A percentile compares a stretch with the other conserved stretches of the same genome.
Evolutionary conservation across 2,797 vertebrate genomes (phyloP).

Genomic region (Perodicticus potto): DNA sequence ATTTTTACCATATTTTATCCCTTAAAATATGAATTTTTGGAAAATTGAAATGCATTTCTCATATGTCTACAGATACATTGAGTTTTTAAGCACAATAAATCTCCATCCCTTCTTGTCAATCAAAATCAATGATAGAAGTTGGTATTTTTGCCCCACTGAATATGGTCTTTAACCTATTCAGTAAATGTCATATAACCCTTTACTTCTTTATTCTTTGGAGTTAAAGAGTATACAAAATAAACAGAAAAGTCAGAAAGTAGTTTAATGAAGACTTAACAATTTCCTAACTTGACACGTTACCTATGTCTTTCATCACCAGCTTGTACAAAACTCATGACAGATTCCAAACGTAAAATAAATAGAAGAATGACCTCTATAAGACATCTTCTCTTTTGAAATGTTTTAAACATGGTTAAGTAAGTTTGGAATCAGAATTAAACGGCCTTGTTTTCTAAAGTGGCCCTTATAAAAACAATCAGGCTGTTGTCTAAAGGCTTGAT

Average conservation of each 20-base stretch:
- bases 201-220: constrained; percentile 5
- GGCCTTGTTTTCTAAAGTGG: constrained; percentile 36
- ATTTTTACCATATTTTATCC: background rate
- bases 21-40: background rate
- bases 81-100: background rate
- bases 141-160: background rate
- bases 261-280: constrained; percentile 19
- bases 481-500: background rate
- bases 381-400: background rate
- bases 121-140: background rate
- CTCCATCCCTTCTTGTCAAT: constrained; percentile 34
- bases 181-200: background rate
- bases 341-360: constrained; percentile 6
- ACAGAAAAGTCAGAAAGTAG: background rate
- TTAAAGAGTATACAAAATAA: background rate
- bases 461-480: background rate
- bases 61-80: constrained; percentile 1
- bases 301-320: background rate
- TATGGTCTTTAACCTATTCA: background rate
- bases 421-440: background rate
- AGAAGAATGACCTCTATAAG: background rate
- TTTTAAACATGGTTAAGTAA: background rate
- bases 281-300: background rate
- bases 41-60: background rate
- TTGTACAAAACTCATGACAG: background rate